Evolutionary conservation across 2,888 invertebrate species (phyloP), one percentile per base, ranked within the genome.

Genomic region (Papilio demoleus): DNA sequence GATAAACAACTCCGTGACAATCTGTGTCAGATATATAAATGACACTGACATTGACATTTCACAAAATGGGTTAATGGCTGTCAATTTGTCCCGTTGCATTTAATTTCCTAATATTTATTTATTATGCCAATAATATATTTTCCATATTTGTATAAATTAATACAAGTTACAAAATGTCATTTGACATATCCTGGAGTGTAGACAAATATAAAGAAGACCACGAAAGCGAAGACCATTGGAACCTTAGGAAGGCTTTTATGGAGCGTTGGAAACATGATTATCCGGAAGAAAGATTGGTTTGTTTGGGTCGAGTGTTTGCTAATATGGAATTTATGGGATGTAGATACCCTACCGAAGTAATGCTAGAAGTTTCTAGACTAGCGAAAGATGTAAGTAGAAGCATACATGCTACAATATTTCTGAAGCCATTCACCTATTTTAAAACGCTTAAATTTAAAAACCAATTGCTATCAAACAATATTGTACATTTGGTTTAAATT

Each of bases 201-300:
- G 95, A 97, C 40, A 92, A 94, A 72, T 95, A 96, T 77, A 95
- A 93, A 83, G 95, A 95, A 70, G 96, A 95, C 70, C 95, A 96
- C 78, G 99, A 99, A 88, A 96, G 96, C 74, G 96, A 97, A 22
- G 97, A 97, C 71, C 98, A 99, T 79, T 99, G 99, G 99, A 93
- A 94, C 71, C 87, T 99, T 65, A 93, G 97, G 56, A 94, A 94
- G 75, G 93, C 94, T 53, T 99, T 99, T 82, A 95, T 99, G 91
- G 86, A 94, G 58, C 91, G 94, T 11, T 97, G 98, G 92, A 95
- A 96, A 81, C 93, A 95, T n/a, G 78, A 90, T 47, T 93, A 93
- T 76, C 81, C 93, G 1, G 90, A 93, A 76, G 93, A 94, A 40
- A 86, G 94, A 72, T 83, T 95, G 12, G 85, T 95, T 22, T 95